Conservation (phyloP, 2,888 invertebrate species). For the Caenorhabditis sp. region DNA sequence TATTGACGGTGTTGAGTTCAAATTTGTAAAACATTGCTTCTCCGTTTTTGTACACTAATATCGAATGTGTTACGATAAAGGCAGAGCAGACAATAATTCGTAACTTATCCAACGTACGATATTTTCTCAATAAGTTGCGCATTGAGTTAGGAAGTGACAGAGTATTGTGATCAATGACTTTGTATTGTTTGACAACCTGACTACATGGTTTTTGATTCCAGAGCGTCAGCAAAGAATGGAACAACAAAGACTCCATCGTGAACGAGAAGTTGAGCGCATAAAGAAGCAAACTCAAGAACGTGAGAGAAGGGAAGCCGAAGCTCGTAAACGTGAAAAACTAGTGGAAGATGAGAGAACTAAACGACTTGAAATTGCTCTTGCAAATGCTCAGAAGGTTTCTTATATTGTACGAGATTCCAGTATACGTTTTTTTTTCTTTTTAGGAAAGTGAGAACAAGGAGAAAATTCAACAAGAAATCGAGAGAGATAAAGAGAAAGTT, state of each 20-base stretch:
- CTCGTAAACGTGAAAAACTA: background rate
- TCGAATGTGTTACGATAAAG: too few relatives aligned
- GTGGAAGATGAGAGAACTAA: background rate
- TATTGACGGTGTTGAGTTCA: too few relatives aligned
- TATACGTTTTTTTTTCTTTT: background rate
- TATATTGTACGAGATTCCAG: background rate
- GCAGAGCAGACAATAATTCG: too few relatives aligned
- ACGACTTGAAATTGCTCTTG: background rate
- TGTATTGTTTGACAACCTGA: too few relatives aligned
- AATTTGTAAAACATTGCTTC: too few relatives aligned
- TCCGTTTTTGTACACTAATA: too few relatives aligned
- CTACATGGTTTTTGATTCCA: too few relatives aligned
- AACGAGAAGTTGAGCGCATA: background rate
- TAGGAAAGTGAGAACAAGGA: background rate
- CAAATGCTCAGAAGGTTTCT: background rate
- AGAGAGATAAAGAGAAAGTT: background rate
- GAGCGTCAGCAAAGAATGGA: conserved; percentile 1
- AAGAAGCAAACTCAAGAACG: background rate
- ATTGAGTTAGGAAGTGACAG: too few relatives aligned
- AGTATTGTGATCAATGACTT: too few relatives aligned
- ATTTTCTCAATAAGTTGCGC: too few relatives aligned
- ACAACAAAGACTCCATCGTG: background rate
- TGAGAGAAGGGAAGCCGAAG: conserved; percentile 1
- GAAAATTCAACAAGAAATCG: background rate
- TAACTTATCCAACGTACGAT: too few relatives aligned